These are phyloP conservation scores for Eulacestoma nigropectus DNA, from an alignment of 2,113 vertebrate genomes.

Conservation along the genomic window DNA sequence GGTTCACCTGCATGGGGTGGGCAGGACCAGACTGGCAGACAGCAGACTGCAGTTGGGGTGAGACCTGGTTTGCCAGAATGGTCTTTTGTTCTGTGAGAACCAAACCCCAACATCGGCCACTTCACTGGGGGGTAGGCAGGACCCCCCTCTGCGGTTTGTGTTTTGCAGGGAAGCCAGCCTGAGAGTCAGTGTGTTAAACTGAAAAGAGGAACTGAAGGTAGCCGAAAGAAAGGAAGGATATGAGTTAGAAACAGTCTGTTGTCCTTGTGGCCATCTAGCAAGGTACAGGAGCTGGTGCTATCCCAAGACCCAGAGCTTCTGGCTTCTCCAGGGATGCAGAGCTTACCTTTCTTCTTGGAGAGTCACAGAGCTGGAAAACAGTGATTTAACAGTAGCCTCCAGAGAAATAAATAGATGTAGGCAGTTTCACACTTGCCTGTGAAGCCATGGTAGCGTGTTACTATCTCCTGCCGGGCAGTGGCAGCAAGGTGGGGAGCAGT, in stretches of 20 bases:
- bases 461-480: not conserved
- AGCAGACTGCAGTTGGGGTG: not conserved
- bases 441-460: rapidly evolving
- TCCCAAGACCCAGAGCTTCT: not conserved
- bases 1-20: not conserved
- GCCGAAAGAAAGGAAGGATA: constrained; percentile 34
- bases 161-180: not conserved
- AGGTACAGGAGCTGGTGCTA: not conserved
- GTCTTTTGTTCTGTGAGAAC: not conserved
- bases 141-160: not conserved
- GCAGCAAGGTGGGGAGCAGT: not conserved
- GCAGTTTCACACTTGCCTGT: not conserved
- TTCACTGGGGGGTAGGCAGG: not conserved
- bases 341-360: not conserved
- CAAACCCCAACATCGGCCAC: not conserved
- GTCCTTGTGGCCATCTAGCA: not conserved
- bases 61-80: not conserved
- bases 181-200: not conserved
- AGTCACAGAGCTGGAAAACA: not conserved
- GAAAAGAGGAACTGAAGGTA: constrained; percentile 38
- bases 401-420: not conserved
- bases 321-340: not conserved
- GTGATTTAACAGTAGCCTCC: not conserved
- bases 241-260: not conserved
- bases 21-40: not conserved